phyloP scores from a whole-genome alignment of 2,888 invertebrate genomes.

The Torymus aiolomorphi region DNA sequence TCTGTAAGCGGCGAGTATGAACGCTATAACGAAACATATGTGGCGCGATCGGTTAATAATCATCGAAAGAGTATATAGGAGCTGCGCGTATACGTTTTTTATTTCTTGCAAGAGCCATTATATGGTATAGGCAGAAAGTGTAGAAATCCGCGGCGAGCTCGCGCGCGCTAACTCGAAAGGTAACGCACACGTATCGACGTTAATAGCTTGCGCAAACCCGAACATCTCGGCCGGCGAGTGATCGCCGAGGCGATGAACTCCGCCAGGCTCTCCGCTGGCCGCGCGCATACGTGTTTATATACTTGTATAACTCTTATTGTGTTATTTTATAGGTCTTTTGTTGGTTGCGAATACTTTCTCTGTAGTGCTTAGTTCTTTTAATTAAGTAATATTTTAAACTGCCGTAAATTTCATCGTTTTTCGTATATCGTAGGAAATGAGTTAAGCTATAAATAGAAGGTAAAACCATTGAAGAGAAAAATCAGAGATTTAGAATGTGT shows the following conservation, averaged over 20 bases:
- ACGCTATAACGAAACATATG: too few species aligned
- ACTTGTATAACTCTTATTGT: conserved; percentile 15
- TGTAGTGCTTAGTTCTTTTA: too few species aligned
- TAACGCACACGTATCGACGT: conserved; percentile 33
- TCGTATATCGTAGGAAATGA: too few species aligned
- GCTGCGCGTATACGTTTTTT: not conserved
- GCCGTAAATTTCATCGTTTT: too few species aligned
- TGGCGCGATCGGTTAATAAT: too few species aligned
- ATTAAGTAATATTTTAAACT: too few species aligned
- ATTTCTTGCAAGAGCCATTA: conserved; percentile 35
- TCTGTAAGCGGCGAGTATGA: too few species aligned
- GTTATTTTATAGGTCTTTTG: not conserved
- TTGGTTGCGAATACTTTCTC: too few species aligned
- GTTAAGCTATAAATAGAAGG: too few species aligned
- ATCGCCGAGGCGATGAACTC: conserved; percentile 49
- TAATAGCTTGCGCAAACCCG: conserved; percentile 52
- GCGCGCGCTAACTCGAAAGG: conserved; percentile 44
- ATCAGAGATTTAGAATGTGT: not conserved
- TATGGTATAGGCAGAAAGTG: conserved; percentile 9
- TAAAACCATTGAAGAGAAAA: too few species aligned
- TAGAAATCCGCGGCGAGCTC: conserved; percentile 32
- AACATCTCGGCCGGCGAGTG: conserved; percentile 23
- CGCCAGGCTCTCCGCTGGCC: not conserved
- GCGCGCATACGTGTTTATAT: not conserved
- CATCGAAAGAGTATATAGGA: not conserved